phyloP scores from a whole-genome alignment of 2,113 vertebrate species.

The Poeciliopsis occidentalis region DNA sequence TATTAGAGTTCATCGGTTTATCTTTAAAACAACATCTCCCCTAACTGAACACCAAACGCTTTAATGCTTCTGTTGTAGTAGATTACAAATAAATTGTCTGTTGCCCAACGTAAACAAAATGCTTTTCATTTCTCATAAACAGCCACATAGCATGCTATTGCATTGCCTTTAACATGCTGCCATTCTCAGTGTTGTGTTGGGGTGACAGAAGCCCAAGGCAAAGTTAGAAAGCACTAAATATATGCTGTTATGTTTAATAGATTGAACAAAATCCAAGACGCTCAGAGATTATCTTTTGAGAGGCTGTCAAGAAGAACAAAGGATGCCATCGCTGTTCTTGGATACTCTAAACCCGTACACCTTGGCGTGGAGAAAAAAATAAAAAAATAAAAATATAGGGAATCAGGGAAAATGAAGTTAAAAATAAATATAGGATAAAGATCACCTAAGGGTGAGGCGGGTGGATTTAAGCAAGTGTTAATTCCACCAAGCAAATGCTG shows the following conservation, averaged over 20 bases:
- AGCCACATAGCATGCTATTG: constrained; percentile 47
- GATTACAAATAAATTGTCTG: constrained; percentile 64
- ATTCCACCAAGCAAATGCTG: constrained; percentile 57
- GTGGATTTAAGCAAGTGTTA: constrained; percentile 64
- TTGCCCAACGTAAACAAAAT: constrained; percentile 70
- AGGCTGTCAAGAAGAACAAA: constrained; percentile 75
- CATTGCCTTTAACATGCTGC: constrained; percentile 67
- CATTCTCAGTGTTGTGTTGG: constrained; percentile 67
- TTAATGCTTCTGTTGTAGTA: constrained; percentile 44
- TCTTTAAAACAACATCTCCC: constrained; percentile 28
- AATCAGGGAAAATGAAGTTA: constrained; percentile 58
- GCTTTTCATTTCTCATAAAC: constrained; percentile 71
- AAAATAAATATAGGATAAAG: constrained; percentile 73
- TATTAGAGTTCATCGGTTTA: constrained; percentile 28
- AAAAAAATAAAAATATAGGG: neutral
- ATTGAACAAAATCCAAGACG: constrained; percentile 78
- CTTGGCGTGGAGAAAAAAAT: constrained; percentile 48
- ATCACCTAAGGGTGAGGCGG: constrained; percentile 68
- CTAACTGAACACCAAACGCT: constrained; percentile 17
- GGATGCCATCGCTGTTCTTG: constrained; percentile 53
- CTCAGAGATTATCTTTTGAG: constrained; percentile 77
- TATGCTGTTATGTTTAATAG: constrained; percentile 77
- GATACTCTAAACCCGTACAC: constrained; percentile 68
- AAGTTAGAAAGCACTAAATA: constrained; percentile 80
- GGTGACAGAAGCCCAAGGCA: constrained; percentile 77